Evolutionary conservation across 2,797 vertebrate genomes (phyloP).

Genomic region (Stomatorhinus walkeri): DNA sequence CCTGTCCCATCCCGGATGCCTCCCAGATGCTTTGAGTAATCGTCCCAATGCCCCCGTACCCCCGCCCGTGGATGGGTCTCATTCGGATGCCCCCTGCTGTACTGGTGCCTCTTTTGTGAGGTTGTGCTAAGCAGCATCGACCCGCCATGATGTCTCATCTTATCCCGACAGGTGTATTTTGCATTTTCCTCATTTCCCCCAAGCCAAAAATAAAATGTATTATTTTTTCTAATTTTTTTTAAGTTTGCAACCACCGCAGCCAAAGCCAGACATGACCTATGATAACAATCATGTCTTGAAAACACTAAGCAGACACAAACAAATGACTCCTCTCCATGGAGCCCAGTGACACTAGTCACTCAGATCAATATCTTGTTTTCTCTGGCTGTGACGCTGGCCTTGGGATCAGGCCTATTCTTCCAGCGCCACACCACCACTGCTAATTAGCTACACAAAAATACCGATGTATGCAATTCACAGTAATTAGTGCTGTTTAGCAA

Average conservation of each 20-base stretch:
- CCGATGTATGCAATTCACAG: not conserved
- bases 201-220: not conserved
- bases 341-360: not conserved
- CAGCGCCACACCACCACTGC: not conserved
- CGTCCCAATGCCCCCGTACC: not conserved
- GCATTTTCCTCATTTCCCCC: not conserved
- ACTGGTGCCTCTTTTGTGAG: not conserved
- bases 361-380: conserved; percentile 5
- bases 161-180: not conserved
- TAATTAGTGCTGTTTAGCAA: conserved; percentile 17
- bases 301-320: not conserved
- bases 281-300: not conserved
- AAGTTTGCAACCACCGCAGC: not conserved
- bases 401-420: not conserved
- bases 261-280: not conserved
- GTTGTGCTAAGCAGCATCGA: not conserved
- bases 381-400: not conserved
- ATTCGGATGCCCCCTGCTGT: not conserved
- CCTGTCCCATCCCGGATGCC: not conserved
- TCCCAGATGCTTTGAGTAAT: not conserved
- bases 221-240: not conserved
- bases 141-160: not conserved
- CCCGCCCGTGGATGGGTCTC: not conserved
- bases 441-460: conserved; percentile 6
- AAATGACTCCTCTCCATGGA: not conserved